A percentile compares a stretch with the other conserved stretches of the same genome.
Conservation (phyloP, 2,888 invertebrate species). For the Thelaira solivaga region DNA sequence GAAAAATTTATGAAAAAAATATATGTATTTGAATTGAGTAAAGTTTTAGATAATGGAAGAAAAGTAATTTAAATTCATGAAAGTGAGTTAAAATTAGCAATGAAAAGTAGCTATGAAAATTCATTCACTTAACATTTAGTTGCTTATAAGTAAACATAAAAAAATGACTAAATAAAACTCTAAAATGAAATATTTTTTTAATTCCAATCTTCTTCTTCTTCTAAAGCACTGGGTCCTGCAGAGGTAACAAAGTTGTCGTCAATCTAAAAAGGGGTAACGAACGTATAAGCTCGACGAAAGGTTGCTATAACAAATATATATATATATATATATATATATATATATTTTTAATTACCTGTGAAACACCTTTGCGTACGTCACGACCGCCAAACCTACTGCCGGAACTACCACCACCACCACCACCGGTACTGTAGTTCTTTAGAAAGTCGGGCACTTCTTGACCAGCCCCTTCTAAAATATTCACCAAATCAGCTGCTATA, state of each 20-base stretch:
- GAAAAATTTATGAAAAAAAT: too few species aligned
- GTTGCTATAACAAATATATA: not conserved
- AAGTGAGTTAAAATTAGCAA: too few species aligned
- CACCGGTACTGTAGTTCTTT: constrained; percentile 77
- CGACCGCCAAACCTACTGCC: constrained; percentile 82
- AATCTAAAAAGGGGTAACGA: constrained; percentile 45
- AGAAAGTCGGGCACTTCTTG: constrained; percentile 90
- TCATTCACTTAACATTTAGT: constrained; percentile 12
- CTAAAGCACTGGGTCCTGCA: constrained; percentile 63
- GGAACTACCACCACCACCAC: constrained; percentile 68
- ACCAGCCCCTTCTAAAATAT: constrained; percentile 86
- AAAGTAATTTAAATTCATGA: too few species aligned
- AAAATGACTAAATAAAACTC: not conserved
- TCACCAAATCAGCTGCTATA: constrained; percentile 82
- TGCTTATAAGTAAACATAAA: not conserved
- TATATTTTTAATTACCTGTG: constrained; percentile 64
- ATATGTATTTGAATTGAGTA: too few species aligned
- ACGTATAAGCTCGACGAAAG: not conserved
- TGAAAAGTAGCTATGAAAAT: too few species aligned
- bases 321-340: too few species aligned
- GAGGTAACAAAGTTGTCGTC: constrained; percentile 60
- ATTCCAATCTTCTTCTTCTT: constrained; percentile 68
- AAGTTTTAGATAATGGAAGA: too few species aligned
- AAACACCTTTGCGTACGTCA: constrained; percentile 79
- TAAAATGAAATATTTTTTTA: not conserved